Evolutionary conservation across 2,113 vertebrate species (phyloP), one percentile per base, ranked within the genome.

Genomic region (Sterrhoptilus dennistouni): DNA sequence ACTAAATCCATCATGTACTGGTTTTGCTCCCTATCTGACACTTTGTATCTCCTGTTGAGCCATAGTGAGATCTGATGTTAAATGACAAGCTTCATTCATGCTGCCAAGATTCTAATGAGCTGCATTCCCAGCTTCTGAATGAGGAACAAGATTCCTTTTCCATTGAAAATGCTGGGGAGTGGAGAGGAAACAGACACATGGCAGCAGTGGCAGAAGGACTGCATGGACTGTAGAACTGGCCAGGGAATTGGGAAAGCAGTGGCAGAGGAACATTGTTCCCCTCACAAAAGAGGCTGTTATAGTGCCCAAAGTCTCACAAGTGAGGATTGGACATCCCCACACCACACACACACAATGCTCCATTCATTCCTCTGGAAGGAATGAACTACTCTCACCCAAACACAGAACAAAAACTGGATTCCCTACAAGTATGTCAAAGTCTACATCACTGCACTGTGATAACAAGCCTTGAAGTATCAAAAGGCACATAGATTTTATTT

Each of bases 81-180:
- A 87, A 76, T 52, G 19, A 86, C 59, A 92, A 72, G 36, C 36
- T 81, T 76, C 9, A 2, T 44, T 89, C 50, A n/a, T 33, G 72
- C 83, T 81, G 87, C 87, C 47, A 81, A 92, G 69, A 50, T 40
- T 75, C 83, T 89, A 96, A 95, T 49, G 83, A 96, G 93, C 89
- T 81, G 45, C 28, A 49, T 89, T 92, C 86, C 66, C 91, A 80
- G 50, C 36, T 61, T 56, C 79, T 83, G 66, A 89, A 77, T 69
- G 66, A 69, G 44, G 31, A 90, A 47, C 0, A 8, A 76, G 45
- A 88, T 71, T 79, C 50, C 31, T 86, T 96, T 95, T 45, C 68
- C 83, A 77, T 3, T 22, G 63, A 64, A 86, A 92, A 49, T 23
- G 38, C 50, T 35, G 63, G 23, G 8, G 22, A 88, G 17, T 5